phyloP scores from a whole-genome alignment of 2,888 invertebrate genomes.

The Plagiodera versicolora region DNA sequence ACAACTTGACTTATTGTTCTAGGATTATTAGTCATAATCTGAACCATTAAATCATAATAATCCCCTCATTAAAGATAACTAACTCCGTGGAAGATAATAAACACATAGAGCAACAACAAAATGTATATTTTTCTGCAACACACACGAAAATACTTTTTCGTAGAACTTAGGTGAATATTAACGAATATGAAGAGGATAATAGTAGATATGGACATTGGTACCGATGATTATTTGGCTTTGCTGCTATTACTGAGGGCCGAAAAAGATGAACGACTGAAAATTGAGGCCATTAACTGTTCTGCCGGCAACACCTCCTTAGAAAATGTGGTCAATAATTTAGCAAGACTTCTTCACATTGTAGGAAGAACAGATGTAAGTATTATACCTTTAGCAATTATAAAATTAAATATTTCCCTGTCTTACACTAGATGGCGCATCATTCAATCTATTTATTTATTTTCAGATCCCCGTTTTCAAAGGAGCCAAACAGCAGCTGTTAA shows the following conservation, averaged over 20 bases:
- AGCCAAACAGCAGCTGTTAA: slow-evolving; percentile 57
- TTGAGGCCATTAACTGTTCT: slow-evolving; percentile 74
- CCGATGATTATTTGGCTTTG: slow-evolving; percentile 67
- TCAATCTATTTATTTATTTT: slow-evolving; percentile 20
- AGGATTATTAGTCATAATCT: no score
- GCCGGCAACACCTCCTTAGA: slow-evolving; percentile 73
- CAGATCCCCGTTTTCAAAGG: slow-evolving; percentile 75
- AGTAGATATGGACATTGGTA: slow-evolving; percentile 66
- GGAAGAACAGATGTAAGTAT: slow-evolving; percentile 64
- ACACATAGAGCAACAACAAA: no score
- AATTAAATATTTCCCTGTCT: no score
- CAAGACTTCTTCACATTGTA: slow-evolving; percentile 65
- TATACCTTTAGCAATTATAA: no score
- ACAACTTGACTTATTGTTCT: no score
- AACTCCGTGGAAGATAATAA: no score
- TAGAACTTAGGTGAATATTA: background rate
- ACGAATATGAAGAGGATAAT: slow-evolving; percentile 47
- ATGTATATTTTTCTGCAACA: no score
- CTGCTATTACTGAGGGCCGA: slow-evolving; percentile 61
- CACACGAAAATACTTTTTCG: no score
- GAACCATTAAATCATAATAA: no score
- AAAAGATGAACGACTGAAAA: slow-evolving; percentile 52
- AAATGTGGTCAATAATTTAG: slow-evolving; percentile 70
- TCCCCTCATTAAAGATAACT: no score
- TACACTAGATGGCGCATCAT: background rate